A percentile compares a stretch with the other conserved stretches of the same genome.
phyloP scores from a whole-genome alignment of 2,113 vertebrate genomes.

The Lethenteron camtschaticum region DNA sequence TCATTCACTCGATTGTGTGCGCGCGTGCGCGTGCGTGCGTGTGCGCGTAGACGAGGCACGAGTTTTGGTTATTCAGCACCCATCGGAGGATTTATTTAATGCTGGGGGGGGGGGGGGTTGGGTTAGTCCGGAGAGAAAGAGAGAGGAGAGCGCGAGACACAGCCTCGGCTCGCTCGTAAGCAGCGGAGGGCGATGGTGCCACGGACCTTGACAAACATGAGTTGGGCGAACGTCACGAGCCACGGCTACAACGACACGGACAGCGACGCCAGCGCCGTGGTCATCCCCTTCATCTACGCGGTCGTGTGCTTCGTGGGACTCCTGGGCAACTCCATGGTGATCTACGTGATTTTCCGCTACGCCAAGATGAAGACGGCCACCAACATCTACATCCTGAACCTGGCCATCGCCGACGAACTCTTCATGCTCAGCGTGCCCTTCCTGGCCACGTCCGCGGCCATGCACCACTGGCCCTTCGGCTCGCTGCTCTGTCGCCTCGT shows the following conservation, averaged over 20 bases:
- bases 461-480: slow-evolving; percentile 68
- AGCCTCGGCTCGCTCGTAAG: too few species aligned
- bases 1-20: background rate
- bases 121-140: too few species aligned
- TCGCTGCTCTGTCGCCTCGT: slow-evolving; percentile 54
- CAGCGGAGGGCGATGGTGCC: too few species aligned
- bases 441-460: slow-evolving; percentile 49
- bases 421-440: slow-evolving; percentile 70
- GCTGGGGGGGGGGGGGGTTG: too few species aligned
- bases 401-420: slow-evolving; percentile 59
- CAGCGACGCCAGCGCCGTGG: slow-evolving; percentile 46
- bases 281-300: slow-evolving; percentile 67
- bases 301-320: slow-evolving; percentile 61
- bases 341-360: slow-evolving; percentile 65
- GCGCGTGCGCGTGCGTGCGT: background rate
- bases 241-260: slow-evolving; percentile 12
- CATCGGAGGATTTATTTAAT: too few species aligned
- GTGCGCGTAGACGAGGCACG: background rate
- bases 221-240: too few species aligned
- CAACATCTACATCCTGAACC: slow-evolving; percentile 66
- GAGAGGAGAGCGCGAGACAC: too few species aligned
- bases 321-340: slow-evolving; percentile 66
- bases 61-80: too few species aligned
- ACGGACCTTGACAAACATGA: too few species aligned
- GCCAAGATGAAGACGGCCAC: slow-evolving; percentile 77